phyloP scores from a whole-genome alignment of 2,113 vertebrate genomes.

The Leuciscus idus region DNA sequence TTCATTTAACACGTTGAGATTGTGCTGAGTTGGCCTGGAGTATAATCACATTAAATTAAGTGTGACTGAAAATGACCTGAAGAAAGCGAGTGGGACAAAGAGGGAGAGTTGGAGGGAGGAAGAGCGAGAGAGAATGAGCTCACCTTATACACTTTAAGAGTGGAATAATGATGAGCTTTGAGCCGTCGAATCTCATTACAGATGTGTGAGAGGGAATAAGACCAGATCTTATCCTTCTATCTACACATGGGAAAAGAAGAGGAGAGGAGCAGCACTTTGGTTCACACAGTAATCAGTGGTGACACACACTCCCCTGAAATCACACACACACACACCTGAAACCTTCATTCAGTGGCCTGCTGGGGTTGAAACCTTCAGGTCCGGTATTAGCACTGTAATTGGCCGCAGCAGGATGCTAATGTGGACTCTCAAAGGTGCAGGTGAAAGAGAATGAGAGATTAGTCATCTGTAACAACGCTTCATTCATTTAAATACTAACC shows the following conservation, averaged over 20 bases:
- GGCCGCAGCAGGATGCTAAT: slow-evolving; percentile 32
- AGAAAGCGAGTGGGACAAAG: slow-evolving; percentile 2
- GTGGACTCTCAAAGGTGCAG: slow-evolving; percentile 4
- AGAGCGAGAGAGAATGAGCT: slow-evolving; percentile 37
- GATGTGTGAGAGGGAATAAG: slow-evolving; percentile 32
- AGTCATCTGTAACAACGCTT: slow-evolving; percentile 9
- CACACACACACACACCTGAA: slow-evolving; percentile 36
- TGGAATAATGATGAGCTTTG: slow-evolving; percentile 54
- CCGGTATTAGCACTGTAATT: slow-evolving; percentile 39
- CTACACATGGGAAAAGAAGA: slow-evolving; percentile 27
- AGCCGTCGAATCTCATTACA: slow-evolving; percentile 29
- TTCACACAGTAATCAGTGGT: slow-evolving; percentile 39
- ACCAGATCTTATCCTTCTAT: slow-evolving; percentile 33
- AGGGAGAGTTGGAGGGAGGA: neutral
- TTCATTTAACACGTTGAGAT: slow-evolving; percentile 35
- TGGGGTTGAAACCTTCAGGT: neutral
- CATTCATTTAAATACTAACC: neutral
- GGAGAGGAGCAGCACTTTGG: neutral
- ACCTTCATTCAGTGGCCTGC: slow-evolving; percentile 13
- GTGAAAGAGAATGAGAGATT: slow-evolving; percentile 7
- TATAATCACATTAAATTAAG: slow-evolving; percentile 47
- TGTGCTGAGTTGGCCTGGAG: slow-evolving; percentile 33
- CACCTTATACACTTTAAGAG: slow-evolving; percentile 51
- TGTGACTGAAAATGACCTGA: slow-evolving; percentile 47
- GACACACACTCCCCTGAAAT: slow-evolving; percentile 14